These are phyloP conservation scores for Podilymbus podiceps DNA, from an alignment of 2,113 vertebrate genomes.

Conservation along the genomic window DNA sequence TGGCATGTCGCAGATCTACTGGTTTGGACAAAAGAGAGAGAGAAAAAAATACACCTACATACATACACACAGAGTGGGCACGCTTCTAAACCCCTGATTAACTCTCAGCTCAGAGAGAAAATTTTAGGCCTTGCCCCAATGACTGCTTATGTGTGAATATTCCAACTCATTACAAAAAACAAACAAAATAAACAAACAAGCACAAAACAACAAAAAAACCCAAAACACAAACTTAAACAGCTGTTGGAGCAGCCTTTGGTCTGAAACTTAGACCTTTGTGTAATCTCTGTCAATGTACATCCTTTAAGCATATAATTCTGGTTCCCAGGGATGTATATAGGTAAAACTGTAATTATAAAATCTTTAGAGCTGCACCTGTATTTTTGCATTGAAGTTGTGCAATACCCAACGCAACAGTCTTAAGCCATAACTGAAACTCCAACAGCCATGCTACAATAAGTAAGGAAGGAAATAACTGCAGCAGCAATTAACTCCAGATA, in stretches of 20 bases:
- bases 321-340: background rate
- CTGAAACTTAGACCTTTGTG: background rate
- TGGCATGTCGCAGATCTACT: background rate
- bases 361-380: background rate
- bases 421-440: background rate
- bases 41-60: background rate
- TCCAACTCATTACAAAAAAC: background rate
- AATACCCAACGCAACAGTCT: background rate
- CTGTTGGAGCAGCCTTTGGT: background rate
- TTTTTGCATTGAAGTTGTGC: background rate
- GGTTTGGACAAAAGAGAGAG: background rate
- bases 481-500: background rate
- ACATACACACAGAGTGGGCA: background rate
- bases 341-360: background rate
- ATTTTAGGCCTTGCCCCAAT: background rate
- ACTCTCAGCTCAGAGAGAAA: background rate
- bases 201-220: too few relatives aligned
- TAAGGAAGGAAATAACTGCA: background rate
- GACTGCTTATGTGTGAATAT: background rate
- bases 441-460: background rate
- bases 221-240: background rate
- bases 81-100: background rate
- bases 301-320: background rate
- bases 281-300: background rate
- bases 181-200: too few relatives aligned